Conservation (phyloP, 2,797 vertebrate genomes). For the Xiphophorus birchmanni region DNA sequence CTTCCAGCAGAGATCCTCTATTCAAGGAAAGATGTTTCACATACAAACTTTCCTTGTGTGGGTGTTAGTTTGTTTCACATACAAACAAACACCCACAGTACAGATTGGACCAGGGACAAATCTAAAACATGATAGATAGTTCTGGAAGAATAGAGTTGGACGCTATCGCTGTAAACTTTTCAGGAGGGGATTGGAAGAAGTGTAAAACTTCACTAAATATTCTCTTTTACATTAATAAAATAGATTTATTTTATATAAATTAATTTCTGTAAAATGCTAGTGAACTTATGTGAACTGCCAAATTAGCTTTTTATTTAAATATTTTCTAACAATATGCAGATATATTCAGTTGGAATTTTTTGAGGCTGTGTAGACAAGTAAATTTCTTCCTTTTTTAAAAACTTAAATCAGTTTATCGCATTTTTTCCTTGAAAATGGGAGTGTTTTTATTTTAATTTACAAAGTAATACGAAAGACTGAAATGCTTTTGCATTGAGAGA, state of each 20-base stretch:
- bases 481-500: conserved; percentile 11
- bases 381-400: background rate
- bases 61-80: background rate
- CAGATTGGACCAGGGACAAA: background rate
- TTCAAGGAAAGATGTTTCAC: background rate
- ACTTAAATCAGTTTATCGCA: background rate
- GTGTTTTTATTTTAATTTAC: background rate
- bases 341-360: background rate
- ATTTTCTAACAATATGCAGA: no score
- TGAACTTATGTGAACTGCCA: no score
- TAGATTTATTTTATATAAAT: no score
- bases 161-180: no score
- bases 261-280: no score
- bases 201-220: no score
- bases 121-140: background rate
- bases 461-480: conserved; percentile 15
- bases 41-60: background rate
- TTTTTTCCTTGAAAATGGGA: background rate
- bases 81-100: background rate
- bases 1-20: background rate
- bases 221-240: no score
- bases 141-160: no score
- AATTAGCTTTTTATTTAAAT: no score
- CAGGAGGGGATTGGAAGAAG: no score
- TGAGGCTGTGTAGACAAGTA: conserved; percentile 2